phyloP scores from a whole-genome alignment of 2,888 invertebrate species.

The Melieria crassipennis region DNA sequence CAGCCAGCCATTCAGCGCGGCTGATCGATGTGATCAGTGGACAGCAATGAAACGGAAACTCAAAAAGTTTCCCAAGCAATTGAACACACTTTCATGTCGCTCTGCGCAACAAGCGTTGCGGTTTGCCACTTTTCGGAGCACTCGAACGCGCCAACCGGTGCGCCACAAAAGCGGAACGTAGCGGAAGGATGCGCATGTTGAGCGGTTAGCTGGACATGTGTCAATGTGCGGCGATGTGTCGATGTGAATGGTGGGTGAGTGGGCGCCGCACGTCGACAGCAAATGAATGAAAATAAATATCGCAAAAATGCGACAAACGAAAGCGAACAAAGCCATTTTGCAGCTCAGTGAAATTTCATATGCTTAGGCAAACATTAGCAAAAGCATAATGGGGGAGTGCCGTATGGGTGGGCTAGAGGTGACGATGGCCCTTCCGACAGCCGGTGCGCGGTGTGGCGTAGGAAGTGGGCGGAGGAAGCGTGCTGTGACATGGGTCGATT shows the following conservation, averaged over 20 bases:
- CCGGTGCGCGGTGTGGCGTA: no score
- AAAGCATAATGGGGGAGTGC: no score
- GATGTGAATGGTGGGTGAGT: no score
- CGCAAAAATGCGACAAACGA: no score
- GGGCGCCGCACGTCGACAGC: no score
- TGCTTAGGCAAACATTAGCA: slow-evolving; percentile 10
- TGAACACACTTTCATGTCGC: slow-evolving; percentile 41
- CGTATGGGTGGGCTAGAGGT: no score
- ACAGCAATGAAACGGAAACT: slow-evolving; percentile 51
- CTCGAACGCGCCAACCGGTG: neutral
- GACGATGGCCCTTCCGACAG: no score
- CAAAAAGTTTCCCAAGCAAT: slow-evolving; percentile 47
- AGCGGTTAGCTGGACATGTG: slow-evolving; percentile 22
- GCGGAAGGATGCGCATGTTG: neutral
- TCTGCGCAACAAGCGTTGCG: slow-evolving; percentile 11
- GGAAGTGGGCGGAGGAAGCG: no score
- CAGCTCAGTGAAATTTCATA: slow-evolving; percentile 39
- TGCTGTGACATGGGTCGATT: no score
- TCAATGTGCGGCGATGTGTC: slow-evolving; percentile 15
- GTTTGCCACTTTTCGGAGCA: slow-evolving; percentile 33
- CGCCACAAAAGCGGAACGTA: neutral
- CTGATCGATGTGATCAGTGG: slow-evolving; percentile 33
- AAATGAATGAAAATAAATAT: no score
- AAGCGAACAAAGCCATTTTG: slow-evolving; percentile 32
- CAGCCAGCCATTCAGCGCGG: no score